A percentile compares a stretch with the other conserved stretches of the same genome.
phyloP scores from a whole-genome alignment of 2,113 vertebrate species.

The Heterotilapia buettikoferi region DNA sequence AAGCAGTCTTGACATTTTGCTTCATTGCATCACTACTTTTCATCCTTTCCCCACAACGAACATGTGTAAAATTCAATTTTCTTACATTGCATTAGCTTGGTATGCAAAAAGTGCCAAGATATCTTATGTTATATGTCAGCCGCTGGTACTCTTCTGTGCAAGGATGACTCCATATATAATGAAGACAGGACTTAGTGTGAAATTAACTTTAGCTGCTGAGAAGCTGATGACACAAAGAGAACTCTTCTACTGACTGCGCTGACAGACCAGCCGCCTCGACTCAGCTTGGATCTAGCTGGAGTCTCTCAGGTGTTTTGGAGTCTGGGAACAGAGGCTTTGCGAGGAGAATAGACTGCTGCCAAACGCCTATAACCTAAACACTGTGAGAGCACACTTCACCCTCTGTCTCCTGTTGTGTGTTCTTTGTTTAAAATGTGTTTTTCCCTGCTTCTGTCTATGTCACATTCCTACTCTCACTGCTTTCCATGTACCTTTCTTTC shows the following conservation, averaged over 20 bases:
- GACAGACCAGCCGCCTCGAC: not conserved
- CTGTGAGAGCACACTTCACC: slow-evolving; percentile 42
- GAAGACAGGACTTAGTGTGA: not conserved
- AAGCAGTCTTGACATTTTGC: not conserved
- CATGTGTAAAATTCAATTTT: not conserved
- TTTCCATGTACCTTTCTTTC: not conserved
- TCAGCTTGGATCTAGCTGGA: not conserved
- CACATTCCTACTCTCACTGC: not conserved
- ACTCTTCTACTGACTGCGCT: not conserved
- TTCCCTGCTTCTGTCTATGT: not conserved
- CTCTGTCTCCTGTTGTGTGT: slow-evolving; percentile 34
- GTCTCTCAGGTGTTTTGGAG: slow-evolving; percentile 44
- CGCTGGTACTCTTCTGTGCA: not conserved
- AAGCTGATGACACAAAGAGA: not conserved
- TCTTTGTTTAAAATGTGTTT: not conserved
- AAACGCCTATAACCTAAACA: slow-evolving; percentile 57
- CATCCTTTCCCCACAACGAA: not conserved
- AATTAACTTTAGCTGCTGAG: not conserved
- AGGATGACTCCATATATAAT: not conserved
- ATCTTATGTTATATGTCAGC: slow-evolving; percentile 2
- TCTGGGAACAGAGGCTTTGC: slow-evolving; percentile 24
- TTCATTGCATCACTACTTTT: not conserved
- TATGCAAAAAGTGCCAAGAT: not conserved
- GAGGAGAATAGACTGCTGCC: slow-evolving; percentile 33
- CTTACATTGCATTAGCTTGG: not conserved